Evolutionary conservation across 2,888 invertebrate species (phyloP).

Genomic region (Colletes collaris): DNA sequence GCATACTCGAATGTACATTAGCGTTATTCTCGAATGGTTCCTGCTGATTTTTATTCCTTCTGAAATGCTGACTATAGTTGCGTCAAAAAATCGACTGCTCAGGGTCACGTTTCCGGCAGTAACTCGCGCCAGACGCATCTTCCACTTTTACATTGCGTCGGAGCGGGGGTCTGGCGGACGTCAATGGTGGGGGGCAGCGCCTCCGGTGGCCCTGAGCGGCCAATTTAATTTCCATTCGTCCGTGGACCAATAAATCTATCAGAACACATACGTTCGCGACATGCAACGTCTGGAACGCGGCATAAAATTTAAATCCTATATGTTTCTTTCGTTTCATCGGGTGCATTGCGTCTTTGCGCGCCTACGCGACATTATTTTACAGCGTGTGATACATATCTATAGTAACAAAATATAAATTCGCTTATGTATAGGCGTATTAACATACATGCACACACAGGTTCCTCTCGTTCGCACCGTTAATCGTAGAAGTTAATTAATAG

Average conservation of each 20-base stretch:
- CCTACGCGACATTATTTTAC: constrained; percentile 74
- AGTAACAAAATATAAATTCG: constrained; percentile 80
- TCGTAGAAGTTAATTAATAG: constrained; percentile 60
- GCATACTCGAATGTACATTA: constrained; percentile 53
- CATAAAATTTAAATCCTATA: background rate
- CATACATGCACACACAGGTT: constrained; percentile 75
- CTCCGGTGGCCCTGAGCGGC: too few relatives aligned
- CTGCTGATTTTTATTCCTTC: constrained; percentile 19
- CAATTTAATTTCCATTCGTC: too few relatives aligned
- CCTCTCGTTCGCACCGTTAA: constrained; percentile 77
- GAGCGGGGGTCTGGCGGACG: background rate
- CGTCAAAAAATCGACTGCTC: background rate
- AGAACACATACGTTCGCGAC: too few relatives aligned
- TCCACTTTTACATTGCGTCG: background rate
- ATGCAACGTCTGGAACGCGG: background rate
- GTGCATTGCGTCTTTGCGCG: constrained; percentile 12
- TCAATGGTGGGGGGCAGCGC: background rate
- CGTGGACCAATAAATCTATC: too few relatives aligned
- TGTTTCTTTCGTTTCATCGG: background rate
- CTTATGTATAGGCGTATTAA: constrained; percentile 68
- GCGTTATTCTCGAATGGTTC: constrained; percentile 21
- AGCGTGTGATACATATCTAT: constrained; percentile 79
- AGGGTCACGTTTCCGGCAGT: background rate
- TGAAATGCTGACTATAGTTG: constrained; percentile 12
- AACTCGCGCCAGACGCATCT: background rate